Evolutionary conservation across 2,888 invertebrate genomes (phyloP), one percentile per base, ranked within the genome.

Genomic region (Parnassius orleans): DNA sequence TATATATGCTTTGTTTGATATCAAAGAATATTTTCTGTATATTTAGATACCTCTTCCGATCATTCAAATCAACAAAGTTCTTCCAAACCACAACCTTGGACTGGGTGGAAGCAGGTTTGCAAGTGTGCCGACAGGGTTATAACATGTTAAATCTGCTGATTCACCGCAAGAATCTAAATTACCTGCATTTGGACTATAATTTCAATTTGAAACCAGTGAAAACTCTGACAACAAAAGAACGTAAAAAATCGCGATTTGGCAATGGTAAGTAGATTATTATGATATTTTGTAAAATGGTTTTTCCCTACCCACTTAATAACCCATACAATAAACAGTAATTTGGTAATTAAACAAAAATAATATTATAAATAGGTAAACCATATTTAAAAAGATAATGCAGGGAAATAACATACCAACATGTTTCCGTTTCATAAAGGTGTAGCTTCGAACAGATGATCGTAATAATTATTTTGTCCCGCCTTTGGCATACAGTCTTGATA

Each of bases 171-270:
- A 99, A 99, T 88, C 93, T 99, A 65, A 99, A 99, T 87, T 99
- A 99, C 80, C 94, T 99, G 43, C 99, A 99, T 94, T 94, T 99
- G 87, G 99, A 99, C 92, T 99, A 99, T 87, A 99, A 99, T 87
- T 99, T 99, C 85, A 99, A 99, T 86, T 93, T 99, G 86, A 99
- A 99, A 83, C 99, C 99, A 0, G 99, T 99, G 0, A 99, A 99
- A 84, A 99, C 99, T 0, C 92, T 99, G 66, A 99, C 99, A 0
- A 99, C 99, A 0, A 99, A 99, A 82, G 99, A 99, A 84, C 95
- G 99, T 85, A 99, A 99, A 91, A 99, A 99, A 82, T 99, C 99
- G 3, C 94, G 98, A 68, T 98, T 98, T 79, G 98, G 98, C 86
- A 98, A 98, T 93, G 97, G 96, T 96, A 77, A 90, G 87, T 78